phyloP scores from a whole-genome alignment of 2,797 vertebrate genomes.

The Cynopterus sphinx region DNA sequence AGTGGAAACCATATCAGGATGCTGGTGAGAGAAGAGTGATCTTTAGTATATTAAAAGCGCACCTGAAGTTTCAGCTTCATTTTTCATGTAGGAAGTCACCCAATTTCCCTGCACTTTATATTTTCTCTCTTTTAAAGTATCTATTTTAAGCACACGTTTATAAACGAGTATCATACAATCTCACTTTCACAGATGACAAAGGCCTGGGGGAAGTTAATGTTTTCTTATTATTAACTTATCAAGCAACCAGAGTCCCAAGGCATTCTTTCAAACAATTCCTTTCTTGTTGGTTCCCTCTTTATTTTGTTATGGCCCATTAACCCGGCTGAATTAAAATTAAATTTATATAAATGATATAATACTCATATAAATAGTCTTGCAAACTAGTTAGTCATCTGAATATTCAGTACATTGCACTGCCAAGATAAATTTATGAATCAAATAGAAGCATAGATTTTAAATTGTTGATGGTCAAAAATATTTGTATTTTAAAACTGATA shows the following conservation, averaged over 20 bases:
- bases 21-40: neutral
- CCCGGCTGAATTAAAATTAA: slow-evolving; percentile 75
- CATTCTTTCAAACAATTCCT: slow-evolving; percentile 79
- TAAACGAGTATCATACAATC: slow-evolving; percentile 72
- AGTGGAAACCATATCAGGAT: neutral
- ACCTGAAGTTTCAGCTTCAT: slow-evolving; percentile 68
- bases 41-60: neutral
- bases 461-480: neutral
- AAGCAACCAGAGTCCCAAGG: slow-evolving; percentile 71
- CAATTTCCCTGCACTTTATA: slow-evolving; percentile 63
- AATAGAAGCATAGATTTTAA: neutral
- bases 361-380: slow-evolving; percentile 55
- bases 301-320: slow-evolving; percentile 80
- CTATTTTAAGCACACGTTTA: slow-evolving; percentile 76
- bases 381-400: slow-evolving; percentile 68
- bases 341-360: slow-evolving; percentile 65
- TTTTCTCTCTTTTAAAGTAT: slow-evolving; percentile 75
- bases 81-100: slow-evolving; percentile 78
- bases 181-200: slow-evolving; percentile 79
- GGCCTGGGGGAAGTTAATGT: slow-evolving; percentile 82
- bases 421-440: slow-evolving; percentile 31
- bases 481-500: neutral
- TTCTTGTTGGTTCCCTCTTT: slow-evolving; percentile 78
- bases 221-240: slow-evolving; percentile 82
- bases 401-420: neutral